Evolutionary conservation across 2,113 vertebrate species (phyloP), one percentile per base, ranked within the genome.

Genomic region (Hydropotes inermis): DNA sequence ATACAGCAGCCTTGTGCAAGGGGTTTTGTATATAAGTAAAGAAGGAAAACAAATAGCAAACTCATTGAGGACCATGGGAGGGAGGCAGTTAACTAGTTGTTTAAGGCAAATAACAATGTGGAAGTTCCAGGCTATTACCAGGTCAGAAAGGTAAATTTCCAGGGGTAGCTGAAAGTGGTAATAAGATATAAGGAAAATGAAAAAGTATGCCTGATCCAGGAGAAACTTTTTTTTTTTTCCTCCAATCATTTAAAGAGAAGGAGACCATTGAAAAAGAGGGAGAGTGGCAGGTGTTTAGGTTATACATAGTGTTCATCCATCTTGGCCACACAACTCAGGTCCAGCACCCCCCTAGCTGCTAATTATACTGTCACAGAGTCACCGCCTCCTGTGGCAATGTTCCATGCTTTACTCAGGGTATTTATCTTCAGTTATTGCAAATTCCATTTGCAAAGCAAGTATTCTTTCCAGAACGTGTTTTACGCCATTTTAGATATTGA

Each of bases 361-460:
- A 55, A 47, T 5, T 13, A 36, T 23, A 67, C 10, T 52, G 55
- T 54, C 7, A 52, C 19, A 28, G 1, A 28, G 47, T 14, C 11
- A 43, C 3, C 0, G 1, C 15, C 9, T 61, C 9, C 2, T 6
- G 19, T 23, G 30, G 27, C 4, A 28, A 9, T 1, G 2, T 10
- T 39, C 3, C 15, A 6, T 27, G 21, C 8, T 91, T 94, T 87
- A 1, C 1, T 30, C 43, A 7, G 6, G 28, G 33, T 7, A 6
- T 21, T 33, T 83, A 17, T 23, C 81, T 90, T 87, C 19, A 12
- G 36, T 57, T 50, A 74, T 33, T 43, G 3, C 4, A 57, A 11
- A 86, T 64, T 88, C 67, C 23, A 79, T 67, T 78, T 21, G 76
- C 52, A 36, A 74, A 57, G 7, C 0, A 74, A 57, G 78, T 52